Base-by-base conservation (phyloP, 1,140 invertebrate species). In the Idris sp. region DNA sequence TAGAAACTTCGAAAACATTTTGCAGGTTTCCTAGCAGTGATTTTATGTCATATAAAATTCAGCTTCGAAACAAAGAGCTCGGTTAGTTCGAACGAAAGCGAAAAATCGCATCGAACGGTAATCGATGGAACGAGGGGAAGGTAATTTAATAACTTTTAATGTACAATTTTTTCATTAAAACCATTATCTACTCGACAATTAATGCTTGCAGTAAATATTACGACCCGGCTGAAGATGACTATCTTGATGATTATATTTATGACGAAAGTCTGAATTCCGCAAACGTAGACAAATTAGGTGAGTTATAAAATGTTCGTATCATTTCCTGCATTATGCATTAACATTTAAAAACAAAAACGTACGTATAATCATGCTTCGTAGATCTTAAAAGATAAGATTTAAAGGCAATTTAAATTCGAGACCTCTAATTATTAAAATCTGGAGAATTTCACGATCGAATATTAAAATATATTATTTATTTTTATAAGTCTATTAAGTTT, bases 71-170 rank as follows among this genome's bases (percentile, higher is more conserved):
- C 81, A 48, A 81, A 79, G 59, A 69, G 79, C 69, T 77, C 54
- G 48, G 59, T 51, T 59, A 59, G 68, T 65, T 51, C 77, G 36
- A 78, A 74, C 72, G 80, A 78, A 49, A 86, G 81, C 44, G 78
- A 78, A 46, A 78, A 84, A 58, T 77, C 81, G 48, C 82, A n/a
- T n/a, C n/a, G 85, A 69, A 81, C 85, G 76, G 84, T 83, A 31
- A 85, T 86, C 75, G 86, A 87, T 68, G 86, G 86, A 53, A 84
- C 79, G 36, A 83, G 85, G 74, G 85, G 86, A 73, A 86, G 83
- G 85, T 86, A 33, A 53, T 49, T 31, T 2, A 41, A 11, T n/a
- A 36, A 58, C 13, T 54, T 49, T 13, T 6, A 1, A 33, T 0
- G 5, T 8, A 4, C 7, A 14, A 22, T 43, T 18, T 9, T 46